Evolutionary conservation across 2,113 vertebrate genomes (phyloP).

Genomic region (Microcebus lehilahytsara): DNA sequence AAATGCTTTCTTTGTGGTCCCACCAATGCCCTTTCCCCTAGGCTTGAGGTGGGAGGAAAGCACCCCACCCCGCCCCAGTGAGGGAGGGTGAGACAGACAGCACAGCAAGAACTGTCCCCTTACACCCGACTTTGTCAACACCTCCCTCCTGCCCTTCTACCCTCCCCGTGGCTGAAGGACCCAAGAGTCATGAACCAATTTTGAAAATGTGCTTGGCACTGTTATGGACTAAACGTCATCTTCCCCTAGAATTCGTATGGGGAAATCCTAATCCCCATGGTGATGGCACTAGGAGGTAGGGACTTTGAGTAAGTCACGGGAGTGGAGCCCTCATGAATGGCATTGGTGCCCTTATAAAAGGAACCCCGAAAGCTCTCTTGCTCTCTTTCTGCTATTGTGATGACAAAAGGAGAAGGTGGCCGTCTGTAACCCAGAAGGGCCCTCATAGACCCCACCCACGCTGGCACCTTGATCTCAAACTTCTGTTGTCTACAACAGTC

Average conservation of each 20-base stretch:
- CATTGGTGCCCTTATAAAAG: background rate
- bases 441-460: background rate
- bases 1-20: background rate
- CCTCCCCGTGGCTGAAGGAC: background rate
- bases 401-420: background rate
- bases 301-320: background rate
- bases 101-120: background rate
- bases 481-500: background rate
- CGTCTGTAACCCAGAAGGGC: background rate
- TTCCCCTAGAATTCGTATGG: background rate
- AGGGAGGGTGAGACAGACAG: background rate
- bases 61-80: too few species aligned
- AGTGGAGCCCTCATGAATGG: background rate
- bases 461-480: background rate
- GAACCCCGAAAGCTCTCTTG: background rate
- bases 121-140: rapidly evolving
- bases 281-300: background rate
- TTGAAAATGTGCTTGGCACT: background rate
- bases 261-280: background rate
- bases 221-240: background rate
- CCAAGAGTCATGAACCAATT: background rate
- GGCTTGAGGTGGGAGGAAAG: background rate
- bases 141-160: background rate
- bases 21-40: background rate
- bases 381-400: background rate